Base-by-base conservation (phyloP, 2,888 invertebrate species). In the Agapetus fuscipes region DNA sequence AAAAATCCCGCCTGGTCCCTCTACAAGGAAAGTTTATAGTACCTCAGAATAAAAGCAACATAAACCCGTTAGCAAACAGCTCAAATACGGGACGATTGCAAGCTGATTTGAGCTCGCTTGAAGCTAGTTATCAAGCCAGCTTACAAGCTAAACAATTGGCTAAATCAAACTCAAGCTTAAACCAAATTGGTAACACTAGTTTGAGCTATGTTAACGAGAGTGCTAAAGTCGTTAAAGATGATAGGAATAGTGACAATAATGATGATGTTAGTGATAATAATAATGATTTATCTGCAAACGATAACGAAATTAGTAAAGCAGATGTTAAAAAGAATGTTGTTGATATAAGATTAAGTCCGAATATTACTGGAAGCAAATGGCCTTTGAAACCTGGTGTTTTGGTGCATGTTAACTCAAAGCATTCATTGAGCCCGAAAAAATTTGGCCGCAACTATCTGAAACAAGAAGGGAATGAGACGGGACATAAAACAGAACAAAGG, bases 301-400 rank as follows among this genome's bases (percentile, higher is more conserved):
- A 45, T 34, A 35, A 49, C 45, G 44, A 46, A 45, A 49, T 46
- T 45, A 32, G 33, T 42, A 49, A 43, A 44, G 39, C 62, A 25
- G 50, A 46, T 1, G 52, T 59, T 50, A 50, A 48, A 34, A 17
- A 41, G 37, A 35, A 45, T 43, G 29, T 56, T 56, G 29, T 56
- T 58, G 31, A 32, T 5, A 16, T 16, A n/a, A 25, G 13, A 24
- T 17, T 20, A 2, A 20, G 12, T 28, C 17, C 58, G 44, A 58
- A 59, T 15, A 72, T 79, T 14, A 73, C 41, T 5, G 38, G 75
- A 3, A 78, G 71, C 50, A 81, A 85, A 57, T 91, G 90, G 90
- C 90, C 90, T 6, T 63, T 89, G 43, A 83, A 86, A 55, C 89
- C 90, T 2, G 90, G 90, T 36, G 88, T 90, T 37, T 71, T 90